Base-by-base conservation (phyloP, 2,113 vertebrate species). In the Scalopus aquaticus region DNA sequence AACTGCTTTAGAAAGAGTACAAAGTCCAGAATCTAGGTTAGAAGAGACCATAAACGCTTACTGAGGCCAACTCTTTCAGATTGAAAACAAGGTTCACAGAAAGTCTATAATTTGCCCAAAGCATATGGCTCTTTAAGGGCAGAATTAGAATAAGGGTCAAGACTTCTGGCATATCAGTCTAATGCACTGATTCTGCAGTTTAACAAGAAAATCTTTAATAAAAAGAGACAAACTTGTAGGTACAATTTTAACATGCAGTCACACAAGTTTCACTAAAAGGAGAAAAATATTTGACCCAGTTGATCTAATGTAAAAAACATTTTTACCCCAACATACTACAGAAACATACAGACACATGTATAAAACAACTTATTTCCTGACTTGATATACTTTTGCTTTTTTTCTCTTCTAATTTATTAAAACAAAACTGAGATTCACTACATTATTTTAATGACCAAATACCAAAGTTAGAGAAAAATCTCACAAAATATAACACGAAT, bases 371-470 rank as follows among this genome's bases (percentile, higher is more conserved):
- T 81, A 86, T 58, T 78, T 54, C 11, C 22, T 58, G 56, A 86
- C 28, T 37, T 82, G 51, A 22, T 78, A 17, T 6, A 89, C 54
- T 5, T 74, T 20, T 64, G 32, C 44, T 64, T 51, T 89, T 73
- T 90, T 30, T 19, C n/a, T 87, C 81, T 28, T 79, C 83, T 80
- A 95, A 54, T 91, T 89, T 12, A 67, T 69, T 39, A 78, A 64
- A 49, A 69, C 20, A 67, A 93, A 91, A 81, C 2, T 72, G 67
- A 89, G 15, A 92, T 20, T 42, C 5, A 72, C 46, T 26, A 78
- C 80, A 69, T 1, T 46, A 12, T 32, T 62, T 60, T 93, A 72
- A 92, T 67, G 46, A 80, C 44, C 44, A 82, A 92, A n/a, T 37
- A 94, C 30, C 70, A 49, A 91, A 86, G 74, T 88, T 67, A 39